Percentiles rank a stretch among this genome's conserved stretches.
Evolutionary conservation across 2,113 vertebrate genomes (phyloP).

Genomic region (Microcebus griseorufus): DNA sequence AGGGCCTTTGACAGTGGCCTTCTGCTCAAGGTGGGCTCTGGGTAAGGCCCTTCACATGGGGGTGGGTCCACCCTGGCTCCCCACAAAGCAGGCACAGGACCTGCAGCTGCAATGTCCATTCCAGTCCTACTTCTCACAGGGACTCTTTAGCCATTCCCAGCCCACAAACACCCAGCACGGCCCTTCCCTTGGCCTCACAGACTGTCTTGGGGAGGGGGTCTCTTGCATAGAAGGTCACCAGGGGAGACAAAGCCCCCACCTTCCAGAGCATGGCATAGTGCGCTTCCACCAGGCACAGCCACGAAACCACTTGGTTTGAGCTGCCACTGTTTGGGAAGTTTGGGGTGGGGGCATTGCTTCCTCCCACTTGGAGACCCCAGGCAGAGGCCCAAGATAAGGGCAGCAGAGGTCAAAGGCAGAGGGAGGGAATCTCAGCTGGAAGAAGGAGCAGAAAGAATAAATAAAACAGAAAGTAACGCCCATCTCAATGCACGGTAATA

Average conservation of each 20-base stretch:
- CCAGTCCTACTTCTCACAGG: neutral
- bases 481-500: rapidly evolving
- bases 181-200: neutral
- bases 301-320: neutral
- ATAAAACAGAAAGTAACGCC: neutral
- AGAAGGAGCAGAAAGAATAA: neutral
- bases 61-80: neutral
- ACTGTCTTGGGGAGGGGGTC: neutral
- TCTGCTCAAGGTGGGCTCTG: neutral
- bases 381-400: neutral
- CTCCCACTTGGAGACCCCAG: neutral
- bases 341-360: no score
- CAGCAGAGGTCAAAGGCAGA: neutral
- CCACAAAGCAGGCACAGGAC: neutral
- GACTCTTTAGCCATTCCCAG: neutral
- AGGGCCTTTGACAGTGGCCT: neutral
- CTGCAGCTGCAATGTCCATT: neutral
- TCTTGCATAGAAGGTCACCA: no score
- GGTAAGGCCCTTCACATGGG: neutral
- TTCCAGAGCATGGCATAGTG: neutral
- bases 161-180: neutral
- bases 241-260: neutral
- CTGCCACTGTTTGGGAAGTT: neutral
- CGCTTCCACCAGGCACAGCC: neutral
- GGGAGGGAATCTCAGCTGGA: neutral